Evolutionary conservation across 92 coral and sea anemone genomes (phyloP).

Genomic region (Blastomussa wellsi): DNA sequence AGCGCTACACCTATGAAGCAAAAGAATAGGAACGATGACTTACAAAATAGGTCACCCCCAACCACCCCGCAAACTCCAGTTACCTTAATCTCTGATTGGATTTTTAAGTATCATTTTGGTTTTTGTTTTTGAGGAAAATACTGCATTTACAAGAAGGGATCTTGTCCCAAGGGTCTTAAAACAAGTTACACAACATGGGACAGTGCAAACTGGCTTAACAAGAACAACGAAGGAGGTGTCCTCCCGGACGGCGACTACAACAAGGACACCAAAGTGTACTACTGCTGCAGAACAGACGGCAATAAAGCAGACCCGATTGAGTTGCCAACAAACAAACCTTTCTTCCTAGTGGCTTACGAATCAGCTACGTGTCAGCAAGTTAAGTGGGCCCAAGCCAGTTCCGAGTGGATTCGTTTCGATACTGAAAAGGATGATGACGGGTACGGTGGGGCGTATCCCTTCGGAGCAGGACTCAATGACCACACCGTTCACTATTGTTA

Average conservation of each 20-base stretch:
- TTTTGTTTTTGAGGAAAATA: constrained; percentile 29
- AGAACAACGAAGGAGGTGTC: constrained; percentile 38
- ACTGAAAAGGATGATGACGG: constrained; percentile 42
- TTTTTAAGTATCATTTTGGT: background rate
- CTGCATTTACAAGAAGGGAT: constrained; percentile 48
- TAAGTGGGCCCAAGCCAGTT: constrained; percentile 60
- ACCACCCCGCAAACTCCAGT: background rate
- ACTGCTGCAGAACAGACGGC: constrained; percentile 61
- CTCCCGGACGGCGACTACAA: constrained; percentile 57
- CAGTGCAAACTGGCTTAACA: constrained; percentile 42
- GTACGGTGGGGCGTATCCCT: constrained; percentile 46
- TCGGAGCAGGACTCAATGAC: constrained; percentile 50
- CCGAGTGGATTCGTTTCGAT: constrained; percentile 62
- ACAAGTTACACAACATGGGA: constrained; percentile 57
- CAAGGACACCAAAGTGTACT: constrained; percentile 43
- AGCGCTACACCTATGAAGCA: no score
- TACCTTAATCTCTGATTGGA: background rate
- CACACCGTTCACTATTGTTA: constrained; percentile 59
- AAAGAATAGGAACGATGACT: no score
- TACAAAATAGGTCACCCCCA: background rate
- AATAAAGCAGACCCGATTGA: constrained; percentile 39
- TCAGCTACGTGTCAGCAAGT: constrained; percentile 69
- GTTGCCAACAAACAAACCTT: constrained; percentile 57
- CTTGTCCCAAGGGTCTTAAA: constrained; percentile 33
- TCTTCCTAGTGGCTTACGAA: constrained; percentile 62